These are phyloP conservation scores for Plectropomus leopardus DNA, from an alignment of 2,113 vertebrate species.

Conservation along the genomic window DNA sequence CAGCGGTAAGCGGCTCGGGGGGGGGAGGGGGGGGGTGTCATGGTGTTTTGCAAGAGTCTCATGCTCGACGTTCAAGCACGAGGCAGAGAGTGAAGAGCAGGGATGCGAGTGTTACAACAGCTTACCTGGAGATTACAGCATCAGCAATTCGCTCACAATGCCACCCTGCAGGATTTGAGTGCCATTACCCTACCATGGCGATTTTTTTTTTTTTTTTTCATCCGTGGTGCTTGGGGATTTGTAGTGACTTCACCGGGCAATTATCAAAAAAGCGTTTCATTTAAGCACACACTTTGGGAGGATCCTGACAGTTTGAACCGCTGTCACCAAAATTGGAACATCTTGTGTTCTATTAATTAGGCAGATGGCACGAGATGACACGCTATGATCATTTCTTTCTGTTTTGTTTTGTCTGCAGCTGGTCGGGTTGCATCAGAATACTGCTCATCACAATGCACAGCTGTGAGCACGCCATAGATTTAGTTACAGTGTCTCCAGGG, in stretches of 20 bases:
- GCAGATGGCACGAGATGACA: background rate
- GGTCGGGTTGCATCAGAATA: slow-evolving; percentile 6
- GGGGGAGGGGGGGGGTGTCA: background rate
- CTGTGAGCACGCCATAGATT: background rate
- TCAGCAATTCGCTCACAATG: slow-evolving; percentile 69
- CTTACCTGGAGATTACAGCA: slow-evolving; percentile 78
- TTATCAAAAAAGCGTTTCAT: background rate
- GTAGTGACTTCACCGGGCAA: background rate
- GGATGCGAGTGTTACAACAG: slow-evolving; percentile 50
- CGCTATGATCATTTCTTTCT: background rate
- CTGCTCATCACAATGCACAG: background rate
- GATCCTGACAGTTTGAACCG: background rate
- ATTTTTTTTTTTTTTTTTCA: background rate
- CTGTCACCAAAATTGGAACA: background rate
- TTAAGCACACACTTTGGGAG: background rate
- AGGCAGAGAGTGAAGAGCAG: slow-evolving; percentile 38
- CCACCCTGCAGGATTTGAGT: slow-evolving; percentile 37
- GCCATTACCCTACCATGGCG: background rate
- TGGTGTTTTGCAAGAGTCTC: slow-evolving; percentile 50
- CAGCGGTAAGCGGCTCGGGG: slow-evolving; percentile 72
- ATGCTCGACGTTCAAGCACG: slow-evolving; percentile 29
- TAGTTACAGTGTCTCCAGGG: background rate
- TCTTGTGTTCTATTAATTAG: slow-evolving; percentile 15
- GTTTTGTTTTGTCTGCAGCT: slow-evolving; percentile 17
- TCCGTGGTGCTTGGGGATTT: background rate